Conservation (phyloP, 2,888 invertebrate genomes). For the Brenthis ino region DNA sequence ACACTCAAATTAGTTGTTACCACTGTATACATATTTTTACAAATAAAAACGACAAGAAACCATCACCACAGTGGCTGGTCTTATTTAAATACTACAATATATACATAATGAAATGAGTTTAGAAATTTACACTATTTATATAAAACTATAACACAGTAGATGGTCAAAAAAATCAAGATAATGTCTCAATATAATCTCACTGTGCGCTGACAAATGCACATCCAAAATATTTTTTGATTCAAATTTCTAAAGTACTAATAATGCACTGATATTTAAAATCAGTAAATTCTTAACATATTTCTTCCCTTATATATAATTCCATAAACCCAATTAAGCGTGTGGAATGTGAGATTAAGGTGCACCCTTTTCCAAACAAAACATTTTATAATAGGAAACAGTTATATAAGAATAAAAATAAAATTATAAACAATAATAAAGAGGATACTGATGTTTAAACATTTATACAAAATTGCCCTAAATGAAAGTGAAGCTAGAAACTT, state of each 20-base stretch:
- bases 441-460: conserved; percentile 13
- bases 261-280: conserved; percentile 12
- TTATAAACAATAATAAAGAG: conserved; percentile 11
- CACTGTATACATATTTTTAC: too few relatives aligned
- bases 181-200: too few relatives aligned
- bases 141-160: too few relatives aligned
- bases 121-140: too few relatives aligned
- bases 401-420: conserved; percentile 5
- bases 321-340: conserved; percentile 35
- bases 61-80: too few relatives aligned
- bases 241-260: conserved; percentile 3
- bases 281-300: conserved; percentile 23
- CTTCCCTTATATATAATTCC: conserved; percentile 30
- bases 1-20: too few relatives aligned
- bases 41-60: too few relatives aligned
- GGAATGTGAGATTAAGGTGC: conserved; percentile 41
- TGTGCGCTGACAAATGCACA: neutral
- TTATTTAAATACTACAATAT: too few relatives aligned
- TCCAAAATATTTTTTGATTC: conserved; percentile 11
- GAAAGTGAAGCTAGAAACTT: conserved; percentile 14
- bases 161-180: too few relatives aligned
- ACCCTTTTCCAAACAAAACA: conserved; percentile 17
- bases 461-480: conserved; percentile 17
- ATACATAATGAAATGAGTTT: too few relatives aligned
- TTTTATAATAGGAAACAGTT: conserved; percentile 20